phyloP scores from a whole-genome alignment of 2,888 invertebrate genomes.

The Hetaerina titia region DNA sequence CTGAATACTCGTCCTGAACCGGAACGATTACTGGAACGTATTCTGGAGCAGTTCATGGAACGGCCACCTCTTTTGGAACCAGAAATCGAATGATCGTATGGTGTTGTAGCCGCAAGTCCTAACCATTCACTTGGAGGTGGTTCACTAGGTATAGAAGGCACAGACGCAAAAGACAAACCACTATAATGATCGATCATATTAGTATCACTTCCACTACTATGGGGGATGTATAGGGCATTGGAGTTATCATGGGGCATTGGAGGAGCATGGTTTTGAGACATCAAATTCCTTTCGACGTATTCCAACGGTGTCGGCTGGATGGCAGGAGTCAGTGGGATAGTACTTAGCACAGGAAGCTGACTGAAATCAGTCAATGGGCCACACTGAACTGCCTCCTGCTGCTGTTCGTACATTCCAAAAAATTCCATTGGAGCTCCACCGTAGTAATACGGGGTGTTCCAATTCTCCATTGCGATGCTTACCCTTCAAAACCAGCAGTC shows the following conservation, averaged over 20 bases:
- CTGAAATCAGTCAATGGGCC: neutral
- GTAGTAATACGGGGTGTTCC: constrained; percentile 24
- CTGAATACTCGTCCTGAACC: constrained; percentile 25
- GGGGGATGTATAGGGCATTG: neutral
- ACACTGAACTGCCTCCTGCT: constrained; percentile 26
- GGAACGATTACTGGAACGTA: constrained; percentile 4
- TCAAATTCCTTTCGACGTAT: constrained; percentile 38
- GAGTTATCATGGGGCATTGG: neutral
- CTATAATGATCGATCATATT: constrained; percentile 9
- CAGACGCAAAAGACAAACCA: neutral
- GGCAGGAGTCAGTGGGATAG: neutral
- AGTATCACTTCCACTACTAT: neutral
- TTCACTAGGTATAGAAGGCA: constrained; percentile 9
- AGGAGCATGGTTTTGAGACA: constrained; percentile 26
- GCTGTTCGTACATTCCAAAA: constrained; percentile 54
- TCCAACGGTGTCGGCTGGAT: constrained; percentile 42
- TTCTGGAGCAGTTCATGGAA: neutral
- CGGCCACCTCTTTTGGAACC: neutral
- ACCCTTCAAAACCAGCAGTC: neutral
- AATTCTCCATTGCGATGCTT: constrained; percentile 1
- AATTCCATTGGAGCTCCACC: constrained; percentile 50
- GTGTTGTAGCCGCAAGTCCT: neutral
- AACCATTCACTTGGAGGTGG: constrained; percentile 25
- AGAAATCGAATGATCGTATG: neutral
- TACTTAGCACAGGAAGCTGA: neutral